A percentile compares a stretch with the other conserved stretches of the same genome.
Evolutionary conservation across 2,888 invertebrate genomes (phyloP).

Genomic region (Artemia sinica): DNA sequence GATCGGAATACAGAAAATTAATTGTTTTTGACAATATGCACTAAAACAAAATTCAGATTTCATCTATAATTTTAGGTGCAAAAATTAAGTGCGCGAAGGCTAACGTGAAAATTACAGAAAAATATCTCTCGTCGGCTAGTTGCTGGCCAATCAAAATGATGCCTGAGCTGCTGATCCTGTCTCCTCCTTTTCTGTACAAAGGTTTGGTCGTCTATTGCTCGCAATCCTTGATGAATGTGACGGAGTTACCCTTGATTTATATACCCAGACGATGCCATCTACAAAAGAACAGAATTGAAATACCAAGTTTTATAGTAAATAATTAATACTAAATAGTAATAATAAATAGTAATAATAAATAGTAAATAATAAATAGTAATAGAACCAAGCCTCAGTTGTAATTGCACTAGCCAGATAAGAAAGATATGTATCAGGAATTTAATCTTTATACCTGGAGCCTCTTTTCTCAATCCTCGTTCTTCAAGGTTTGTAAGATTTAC

Average conservation of each 20-base stretch:
- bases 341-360: no score
- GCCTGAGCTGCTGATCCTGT: constrained; percentile 49
- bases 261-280: constrained; percentile 71
- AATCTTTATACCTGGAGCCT: no score
- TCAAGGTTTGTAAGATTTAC: no score
- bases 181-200: constrained; percentile 41
- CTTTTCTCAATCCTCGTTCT: no score
- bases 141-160: constrained; percentile 58
- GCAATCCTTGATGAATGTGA: constrained; percentile 58
- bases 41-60: no score
- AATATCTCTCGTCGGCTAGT: constrained; percentile 49
- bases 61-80: background rate
- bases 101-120: constrained; percentile 35
- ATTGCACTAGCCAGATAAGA: no score
- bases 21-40: no score
- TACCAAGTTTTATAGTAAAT: background rate
- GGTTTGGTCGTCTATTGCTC: constrained; percentile 43
- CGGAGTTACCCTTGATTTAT: constrained; percentile 61
- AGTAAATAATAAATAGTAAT: no score
- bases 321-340: no score
- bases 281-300: constrained; percentile 23
- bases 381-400: no score
- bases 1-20: no score
- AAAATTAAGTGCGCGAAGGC: constrained; percentile 13
- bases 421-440: no score